These are phyloP conservation scores for Phoeniculus purpureus DNA, from an alignment of 2,797 vertebrate genomes.

Conservation along the genomic window DNA sequence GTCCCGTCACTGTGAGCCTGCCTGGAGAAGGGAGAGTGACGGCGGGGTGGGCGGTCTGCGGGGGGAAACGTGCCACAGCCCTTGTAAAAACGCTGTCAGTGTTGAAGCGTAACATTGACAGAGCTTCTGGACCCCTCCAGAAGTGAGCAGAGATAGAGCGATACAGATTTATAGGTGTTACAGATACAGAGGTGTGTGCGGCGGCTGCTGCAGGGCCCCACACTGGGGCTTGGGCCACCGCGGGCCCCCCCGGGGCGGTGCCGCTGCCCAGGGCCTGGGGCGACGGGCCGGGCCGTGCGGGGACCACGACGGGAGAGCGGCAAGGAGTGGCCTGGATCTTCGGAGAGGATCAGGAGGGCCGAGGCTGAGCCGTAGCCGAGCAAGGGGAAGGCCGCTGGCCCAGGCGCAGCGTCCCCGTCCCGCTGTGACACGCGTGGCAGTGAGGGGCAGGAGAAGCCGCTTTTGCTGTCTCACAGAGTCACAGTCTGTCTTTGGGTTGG, in stretches of 20 bases:
- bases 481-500: no score
- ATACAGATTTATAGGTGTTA: no score
- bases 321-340: conserved; percentile 7
- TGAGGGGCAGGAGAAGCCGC: no score
- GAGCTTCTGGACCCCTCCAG: neutral
- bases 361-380: neutral
- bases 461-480: no score
- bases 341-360: neutral
- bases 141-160: no score
- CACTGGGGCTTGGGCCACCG: no score
- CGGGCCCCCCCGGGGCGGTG: neutral
- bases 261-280: neutral
- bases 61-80: neutral
- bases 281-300: neutral
- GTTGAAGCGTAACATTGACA: neutral
- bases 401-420: neutral
- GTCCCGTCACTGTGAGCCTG: neutral
- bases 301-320: neutral
- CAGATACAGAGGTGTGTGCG: no score
- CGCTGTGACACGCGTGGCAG: no score
- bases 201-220: no score
- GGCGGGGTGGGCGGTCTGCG: neutral
- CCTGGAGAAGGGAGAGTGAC: fast-evolving
- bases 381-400: neutral
- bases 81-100: neutral